Conservation (phyloP, 2,113 vertebrate genomes). For the Atlantisia rogersi region DNA sequence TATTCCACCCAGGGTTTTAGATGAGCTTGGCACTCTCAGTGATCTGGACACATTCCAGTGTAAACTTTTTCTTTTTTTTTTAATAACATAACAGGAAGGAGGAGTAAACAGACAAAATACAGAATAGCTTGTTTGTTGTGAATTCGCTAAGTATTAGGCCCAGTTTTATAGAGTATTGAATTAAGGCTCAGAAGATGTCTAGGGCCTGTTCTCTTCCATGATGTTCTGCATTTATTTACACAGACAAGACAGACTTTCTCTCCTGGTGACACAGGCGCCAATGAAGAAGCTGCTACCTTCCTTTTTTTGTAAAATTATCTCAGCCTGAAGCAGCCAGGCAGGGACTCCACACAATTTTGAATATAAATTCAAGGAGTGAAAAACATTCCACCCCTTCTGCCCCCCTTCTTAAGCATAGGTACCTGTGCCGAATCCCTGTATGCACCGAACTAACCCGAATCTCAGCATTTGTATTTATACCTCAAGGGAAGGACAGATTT, state of each 20-base stretch:
- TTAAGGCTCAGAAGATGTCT: background rate
- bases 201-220: background rate
- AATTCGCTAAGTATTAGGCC: background rate
- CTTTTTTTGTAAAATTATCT: background rate
- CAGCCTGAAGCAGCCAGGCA: background rate
- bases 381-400: background rate
- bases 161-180: background rate
- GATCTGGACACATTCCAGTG: background rate
- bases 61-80: background rate
- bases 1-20: background rate
- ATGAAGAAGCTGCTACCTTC: background rate
- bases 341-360: background rate
- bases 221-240: background rate
- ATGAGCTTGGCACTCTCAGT: background rate
- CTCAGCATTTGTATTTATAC: background rate
- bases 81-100: background rate
- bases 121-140: background rate
- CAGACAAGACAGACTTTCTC: background rate
- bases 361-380: background rate
- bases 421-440: background rate
- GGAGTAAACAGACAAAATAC: background rate
- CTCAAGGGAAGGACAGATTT: background rate
- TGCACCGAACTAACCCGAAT: background rate
- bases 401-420: background rate
- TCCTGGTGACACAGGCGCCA: rapidly evolving